A percentile compares a stretch with the other conserved stretches of the same genome.
Evolutionary conservation across 1,140 invertebrate species (phyloP).

Genomic region (Apis dorsata): DNA sequence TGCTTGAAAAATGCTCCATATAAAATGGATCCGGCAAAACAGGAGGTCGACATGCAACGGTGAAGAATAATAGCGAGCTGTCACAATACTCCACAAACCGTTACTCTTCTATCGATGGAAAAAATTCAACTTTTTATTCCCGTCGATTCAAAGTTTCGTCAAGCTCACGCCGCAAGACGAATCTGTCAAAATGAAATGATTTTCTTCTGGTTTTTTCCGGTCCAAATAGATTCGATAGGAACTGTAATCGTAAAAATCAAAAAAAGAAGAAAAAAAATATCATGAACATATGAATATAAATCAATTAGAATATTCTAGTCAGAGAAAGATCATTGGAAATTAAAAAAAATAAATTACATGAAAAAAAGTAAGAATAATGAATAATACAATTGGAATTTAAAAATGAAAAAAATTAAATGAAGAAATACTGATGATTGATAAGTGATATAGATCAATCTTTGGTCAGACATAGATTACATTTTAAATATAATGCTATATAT

Average conservation of each 20-base stretch:
- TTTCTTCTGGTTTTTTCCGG: not conserved
- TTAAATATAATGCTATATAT: too few relatives aligned
- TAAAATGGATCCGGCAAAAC: slow-evolving; percentile 44
- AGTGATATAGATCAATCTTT: not conserved
- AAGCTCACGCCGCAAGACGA: slow-evolving; percentile 21
- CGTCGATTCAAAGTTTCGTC: slow-evolving; percentile 18
- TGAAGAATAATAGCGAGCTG: slow-evolving; percentile 50
- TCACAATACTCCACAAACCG: slow-evolving; percentile 53
- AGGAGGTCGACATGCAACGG: slow-evolving; percentile 9
- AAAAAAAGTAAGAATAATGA: not conserved
- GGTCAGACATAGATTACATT: not conserved
- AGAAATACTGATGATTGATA: too few relatives aligned
- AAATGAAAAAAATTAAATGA: not conserved
- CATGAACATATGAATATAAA: not conserved
- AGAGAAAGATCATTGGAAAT: too few relatives aligned
- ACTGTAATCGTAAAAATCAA: not conserved
- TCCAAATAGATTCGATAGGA: not conserved
- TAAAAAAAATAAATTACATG: not conserved
- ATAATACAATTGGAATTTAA: accelerated
- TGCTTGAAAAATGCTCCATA: slow-evolving; percentile 47
- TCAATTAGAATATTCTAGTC: too few relatives aligned
- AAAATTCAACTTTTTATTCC: slow-evolving; percentile 37
- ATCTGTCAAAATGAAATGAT: slow-evolving; percentile 18
- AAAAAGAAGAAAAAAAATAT: accelerated
- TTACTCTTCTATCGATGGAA: slow-evolving; percentile 50